Conservation (phyloP, 2,797 vertebrate species). For the Zalophus californianus region DNA sequence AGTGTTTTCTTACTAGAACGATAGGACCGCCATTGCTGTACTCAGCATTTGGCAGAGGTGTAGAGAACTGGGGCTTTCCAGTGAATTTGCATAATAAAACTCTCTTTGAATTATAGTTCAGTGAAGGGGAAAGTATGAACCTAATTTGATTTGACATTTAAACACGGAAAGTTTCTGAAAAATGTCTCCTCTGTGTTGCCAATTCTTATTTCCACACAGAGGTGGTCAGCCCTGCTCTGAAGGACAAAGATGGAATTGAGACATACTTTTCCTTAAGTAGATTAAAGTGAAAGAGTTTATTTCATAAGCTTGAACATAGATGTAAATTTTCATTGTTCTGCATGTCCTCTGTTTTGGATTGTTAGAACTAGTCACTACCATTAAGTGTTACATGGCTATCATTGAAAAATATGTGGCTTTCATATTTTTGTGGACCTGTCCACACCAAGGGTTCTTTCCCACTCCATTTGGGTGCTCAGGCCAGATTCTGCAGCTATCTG, state of each 20-base stretch:
- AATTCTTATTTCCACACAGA: slow-evolving; percentile 5
- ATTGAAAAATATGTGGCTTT: not conserved
- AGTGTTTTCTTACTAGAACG: not conserved
- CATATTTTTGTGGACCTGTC: not conserved
- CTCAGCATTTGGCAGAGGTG: not conserved
- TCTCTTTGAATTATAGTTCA: slow-evolving; percentile 57
- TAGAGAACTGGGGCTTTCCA: not conserved
- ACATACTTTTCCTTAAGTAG: not conserved
- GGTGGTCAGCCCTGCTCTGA: not conserved
- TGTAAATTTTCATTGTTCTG: not conserved
- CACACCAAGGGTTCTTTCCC: not conserved
- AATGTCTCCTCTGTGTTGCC: not conserved
- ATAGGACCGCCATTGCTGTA: not conserved
- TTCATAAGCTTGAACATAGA: not conserved
- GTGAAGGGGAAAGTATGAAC: slow-evolving; percentile 18
- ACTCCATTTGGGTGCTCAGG: not conserved
- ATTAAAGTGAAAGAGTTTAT: not conserved
- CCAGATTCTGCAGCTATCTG: not conserved
- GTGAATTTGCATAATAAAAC: slow-evolving; percentile 63
- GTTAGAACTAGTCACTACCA: not conserved
- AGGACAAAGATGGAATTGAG: not conserved
- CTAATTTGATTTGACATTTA: slow-evolving; percentile 53
- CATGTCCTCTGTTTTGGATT: not conserved
- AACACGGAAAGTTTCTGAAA: slow-evolving; percentile 48
- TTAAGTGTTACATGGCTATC: not conserved